A percentile compares a stretch with the other conserved stretches of the same genome.
phyloP scores from a whole-genome alignment of 1,140 invertebrate species.

The Ladona fulva region DNA sequence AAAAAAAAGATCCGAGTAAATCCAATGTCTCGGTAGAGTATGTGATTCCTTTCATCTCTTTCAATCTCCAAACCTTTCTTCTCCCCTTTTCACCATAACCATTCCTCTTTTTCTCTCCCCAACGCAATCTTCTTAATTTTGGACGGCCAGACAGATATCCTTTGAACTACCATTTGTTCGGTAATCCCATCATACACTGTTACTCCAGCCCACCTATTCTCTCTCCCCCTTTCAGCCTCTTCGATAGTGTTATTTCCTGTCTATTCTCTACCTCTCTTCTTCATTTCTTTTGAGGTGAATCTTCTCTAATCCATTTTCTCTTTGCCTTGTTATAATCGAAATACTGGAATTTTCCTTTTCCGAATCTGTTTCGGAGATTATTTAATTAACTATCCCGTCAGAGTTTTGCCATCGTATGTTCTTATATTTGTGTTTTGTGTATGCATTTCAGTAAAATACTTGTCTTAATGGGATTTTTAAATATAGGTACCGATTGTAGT shows the following conservation, averaged over 20 bases:
- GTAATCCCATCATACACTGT: background rate
- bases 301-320: background rate
- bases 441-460: no score
- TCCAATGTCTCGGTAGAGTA: background rate
- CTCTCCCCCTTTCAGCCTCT: background rate
- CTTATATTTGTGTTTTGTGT: no score
- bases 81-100: background rate
- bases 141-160: background rate
- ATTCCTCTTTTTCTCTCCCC: background rate
- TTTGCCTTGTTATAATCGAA: background rate
- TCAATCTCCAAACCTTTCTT: background rate
- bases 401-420: no score
- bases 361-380: no score
- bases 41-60: conserved; percentile 2
- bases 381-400: no score
- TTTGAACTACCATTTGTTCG: background rate
- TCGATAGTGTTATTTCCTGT: background rate
- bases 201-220: no score
- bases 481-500: no score
- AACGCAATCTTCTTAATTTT: background rate
- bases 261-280: background rate
- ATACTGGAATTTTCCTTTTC: background rate
- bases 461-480: no score
- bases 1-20: background rate
- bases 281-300: background rate